Conservation (phyloP, 2,888 invertebrate genomes). For the Catotricha subobsoleta region DNA sequence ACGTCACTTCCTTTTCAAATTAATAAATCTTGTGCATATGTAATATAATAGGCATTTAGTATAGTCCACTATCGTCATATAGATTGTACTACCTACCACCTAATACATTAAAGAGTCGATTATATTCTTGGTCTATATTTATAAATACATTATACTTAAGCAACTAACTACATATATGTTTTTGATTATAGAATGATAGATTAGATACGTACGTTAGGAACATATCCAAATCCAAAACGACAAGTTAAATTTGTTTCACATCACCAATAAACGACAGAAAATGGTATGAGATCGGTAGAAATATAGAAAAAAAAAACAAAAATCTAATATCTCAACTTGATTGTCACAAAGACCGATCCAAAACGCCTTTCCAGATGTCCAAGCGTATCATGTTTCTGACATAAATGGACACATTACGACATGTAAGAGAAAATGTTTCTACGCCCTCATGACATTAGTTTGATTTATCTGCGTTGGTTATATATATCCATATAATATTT, state of each 20-base stretch:
- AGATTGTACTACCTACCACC: no score
- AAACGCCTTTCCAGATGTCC: conserved; percentile 8
- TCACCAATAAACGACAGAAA: not conserved
- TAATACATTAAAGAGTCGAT: no score
- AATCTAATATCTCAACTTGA: conserved; percentile 7
- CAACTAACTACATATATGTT: no score
- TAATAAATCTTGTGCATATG: no score
- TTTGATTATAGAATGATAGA: no score
- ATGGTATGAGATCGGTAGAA: no score
- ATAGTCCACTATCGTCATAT: no score
- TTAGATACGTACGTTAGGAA: no score
- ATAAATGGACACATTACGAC: conserved; percentile 21
- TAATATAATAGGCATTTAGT: no score
- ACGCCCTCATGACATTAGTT: conserved; percentile 19
- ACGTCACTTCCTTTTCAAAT: no score
- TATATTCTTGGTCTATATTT: no score
- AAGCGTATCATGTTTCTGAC: conserved; percentile 19
- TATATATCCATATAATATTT: conserved; percentile 1
- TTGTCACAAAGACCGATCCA: conserved; percentile 6
- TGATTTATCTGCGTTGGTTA: conserved; percentile 17
- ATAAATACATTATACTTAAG: no score
- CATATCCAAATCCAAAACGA: not conserved
- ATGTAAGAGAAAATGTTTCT: conserved; percentile 12
- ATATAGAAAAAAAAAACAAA: not conserved
- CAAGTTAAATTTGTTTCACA: conserved; percentile 2